Conservation (phyloP, 2,888 invertebrate species). For the Strigamia transsilvanica region DNA sequence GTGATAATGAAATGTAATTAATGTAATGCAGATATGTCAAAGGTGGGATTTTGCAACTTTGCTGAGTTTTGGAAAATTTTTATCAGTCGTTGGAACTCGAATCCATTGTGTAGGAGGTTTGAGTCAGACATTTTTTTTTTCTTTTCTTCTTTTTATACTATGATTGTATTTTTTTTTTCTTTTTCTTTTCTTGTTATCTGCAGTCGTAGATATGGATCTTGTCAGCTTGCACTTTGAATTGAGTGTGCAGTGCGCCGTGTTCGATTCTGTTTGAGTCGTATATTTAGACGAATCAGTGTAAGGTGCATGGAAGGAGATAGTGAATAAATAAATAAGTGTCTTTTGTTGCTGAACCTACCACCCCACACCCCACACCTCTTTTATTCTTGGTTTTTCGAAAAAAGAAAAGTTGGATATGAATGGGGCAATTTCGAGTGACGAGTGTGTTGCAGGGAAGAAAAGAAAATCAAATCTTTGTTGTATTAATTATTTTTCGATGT, state of each 20-base stretch:
- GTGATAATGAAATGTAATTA: too few species aligned
- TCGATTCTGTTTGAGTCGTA: conserved; percentile 27
- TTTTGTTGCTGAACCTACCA: not conserved
- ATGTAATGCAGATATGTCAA: too few species aligned
- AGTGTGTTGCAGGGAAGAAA: too few species aligned
- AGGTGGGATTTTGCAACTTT: not conserved
- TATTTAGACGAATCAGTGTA: conserved; percentile 20
- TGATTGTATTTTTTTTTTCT: conserved; percentile 14
- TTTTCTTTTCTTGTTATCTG: not conserved
- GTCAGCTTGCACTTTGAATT: conserved; percentile 45
- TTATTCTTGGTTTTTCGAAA: not conserved
- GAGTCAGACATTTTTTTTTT: conserved; percentile 3
- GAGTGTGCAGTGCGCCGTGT: conserved; percentile 27
- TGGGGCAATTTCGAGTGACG: not conserved
- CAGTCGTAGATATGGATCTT: conserved; percentile 35
- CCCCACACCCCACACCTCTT: not conserved
- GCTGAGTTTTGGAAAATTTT: not conserved
- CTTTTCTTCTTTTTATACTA: not conserved
- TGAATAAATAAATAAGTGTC: conserved; percentile 39
- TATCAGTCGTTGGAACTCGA: not conserved
- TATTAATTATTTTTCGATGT: too few species aligned
- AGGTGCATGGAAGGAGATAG: conserved; percentile 1
- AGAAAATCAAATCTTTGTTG: too few species aligned
- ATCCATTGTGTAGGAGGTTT: conserved; percentile 19
- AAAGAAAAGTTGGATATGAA: not conserved